A percentile compares a stretch with the other conserved stretches of the same genome.
phyloP scores from a whole-genome alignment of 2,797 vertebrate species.

The Trichosurus vulpecula region DNA sequence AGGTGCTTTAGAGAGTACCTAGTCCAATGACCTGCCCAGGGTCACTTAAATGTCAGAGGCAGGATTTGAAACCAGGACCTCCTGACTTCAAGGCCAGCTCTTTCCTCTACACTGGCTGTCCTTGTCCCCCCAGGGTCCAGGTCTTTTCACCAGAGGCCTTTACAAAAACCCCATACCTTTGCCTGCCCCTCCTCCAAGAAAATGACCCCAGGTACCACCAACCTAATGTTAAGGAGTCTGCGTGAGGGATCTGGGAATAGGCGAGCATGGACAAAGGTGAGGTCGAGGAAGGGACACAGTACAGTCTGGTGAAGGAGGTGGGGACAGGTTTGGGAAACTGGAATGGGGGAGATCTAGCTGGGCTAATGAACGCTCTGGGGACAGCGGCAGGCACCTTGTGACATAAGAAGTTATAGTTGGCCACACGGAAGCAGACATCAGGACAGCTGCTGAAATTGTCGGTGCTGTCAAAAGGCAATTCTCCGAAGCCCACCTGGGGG shows the following conservation, averaged over 20 bases:
- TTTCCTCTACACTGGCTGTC: not conserved
- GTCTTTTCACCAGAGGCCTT: not conserved
- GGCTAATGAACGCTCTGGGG: not conserved
- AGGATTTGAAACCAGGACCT: not conserved
- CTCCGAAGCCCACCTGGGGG: constrained; percentile 93
- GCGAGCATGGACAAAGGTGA: not conserved
- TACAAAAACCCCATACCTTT: not conserved
- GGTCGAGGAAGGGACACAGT: not conserved
- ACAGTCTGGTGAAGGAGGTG: not conserved
- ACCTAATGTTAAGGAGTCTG: not conserved
- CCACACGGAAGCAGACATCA: constrained; percentile 94
- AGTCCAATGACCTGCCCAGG: too few relatives aligned
- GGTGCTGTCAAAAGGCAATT: constrained; percentile 94
- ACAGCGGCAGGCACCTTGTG: constrained; percentile 88
- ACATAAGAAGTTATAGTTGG: constrained; percentile 92
- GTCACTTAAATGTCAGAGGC: not conserved
- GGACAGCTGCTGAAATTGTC: constrained; percentile 93
- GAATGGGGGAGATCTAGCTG: not conserved
- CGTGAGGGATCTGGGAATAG: not conserved
- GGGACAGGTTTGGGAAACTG: too few relatives aligned
- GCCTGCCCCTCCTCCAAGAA: not conserved
- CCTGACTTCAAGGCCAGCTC: not conserved
- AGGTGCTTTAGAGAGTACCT: not conserved
- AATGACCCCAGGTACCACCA: not conserved
- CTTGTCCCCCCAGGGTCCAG: not conserved